Conservation (phyloP, 2,888 invertebrate species). For the Erannis defoliaria region DNA sequence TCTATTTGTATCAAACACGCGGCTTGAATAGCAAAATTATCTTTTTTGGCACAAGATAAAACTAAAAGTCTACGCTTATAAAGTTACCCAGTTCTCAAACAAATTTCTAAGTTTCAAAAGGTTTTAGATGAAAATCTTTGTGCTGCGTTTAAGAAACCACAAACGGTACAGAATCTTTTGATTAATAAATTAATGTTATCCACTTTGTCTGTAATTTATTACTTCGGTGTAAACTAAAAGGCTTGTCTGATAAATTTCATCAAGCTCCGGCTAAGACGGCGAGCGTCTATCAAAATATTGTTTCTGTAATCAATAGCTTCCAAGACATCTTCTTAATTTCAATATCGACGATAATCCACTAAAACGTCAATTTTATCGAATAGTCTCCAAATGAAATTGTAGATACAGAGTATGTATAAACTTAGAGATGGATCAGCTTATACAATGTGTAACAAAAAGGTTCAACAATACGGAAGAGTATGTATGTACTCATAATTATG, state of each 20-base stretch:
- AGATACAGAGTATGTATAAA: too few species aligned
- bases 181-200: background rate
- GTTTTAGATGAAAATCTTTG: slow-evolving; percentile 16
- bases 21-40: slow-evolving; percentile 30
- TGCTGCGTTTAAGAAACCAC: background rate
- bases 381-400: slow-evolving; percentile 29
- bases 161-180: background rate
- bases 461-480: too few species aligned
- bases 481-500: too few species aligned
- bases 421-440: too few species aligned
- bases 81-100: background rate
- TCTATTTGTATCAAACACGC: slow-evolving; percentile 36
- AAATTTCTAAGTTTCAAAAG: slow-evolving; percentile 14
- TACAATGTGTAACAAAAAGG: too few species aligned
- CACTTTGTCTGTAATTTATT: slow-evolving; percentile 21
- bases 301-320: slow-evolving; percentile 61
- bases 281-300: slow-evolving; percentile 58
- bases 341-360: slow-evolving; percentile 66
- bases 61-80: slow-evolving; percentile 1
- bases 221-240: slow-evolving; percentile 39
- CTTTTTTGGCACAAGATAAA: slow-evolving; percentile 7
- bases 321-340: slow-evolving; percentile 60
- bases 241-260: slow-evolving; percentile 53
- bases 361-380: slow-evolving; percentile 64
- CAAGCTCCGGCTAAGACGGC: slow-evolving; percentile 50